Evolutionary conservation across 2,113 vertebrate species (phyloP), one percentile per base, ranked within the genome.

Genomic region (Limanda limanda): DNA sequence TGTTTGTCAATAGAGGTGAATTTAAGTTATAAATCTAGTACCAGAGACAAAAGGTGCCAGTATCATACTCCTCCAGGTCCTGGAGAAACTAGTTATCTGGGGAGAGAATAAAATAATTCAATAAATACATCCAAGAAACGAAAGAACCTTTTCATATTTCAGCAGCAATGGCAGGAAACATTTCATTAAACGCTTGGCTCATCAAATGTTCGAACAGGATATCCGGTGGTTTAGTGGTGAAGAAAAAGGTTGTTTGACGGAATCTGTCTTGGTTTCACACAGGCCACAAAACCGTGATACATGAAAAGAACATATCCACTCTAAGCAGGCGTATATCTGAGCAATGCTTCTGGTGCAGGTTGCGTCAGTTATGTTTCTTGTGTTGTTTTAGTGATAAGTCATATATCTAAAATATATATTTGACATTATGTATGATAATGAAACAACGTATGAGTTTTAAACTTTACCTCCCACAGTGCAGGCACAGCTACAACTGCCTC

Each of bases 11-110:
- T 2, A 40, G 14, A 74, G 61, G 20, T 9, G 3, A 70, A 58
- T 35, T 20, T 52, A 17, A n/a, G 10, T 56, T 24, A 35, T 31
- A 27, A 21, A 61, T 9, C 2, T 3, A 8, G 10, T 91, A 99
- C 97, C 97, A 90, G 96, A 94, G 76, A 97, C 94, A 35, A 98
- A 95, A 0, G 97, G 96, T 12, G 96, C 95, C 80, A 97, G 93
- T 37, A 98, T 89, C 47, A 95, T 94, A 1, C 92, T 96, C 79
- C 94, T 95, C 98, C 98, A 99, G 0, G 92, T 93, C 74, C 93
- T 88, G 61, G 91, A 92, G 61, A 95, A 93, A 85, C 91, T 91
- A n/a, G 92, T 85, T 52, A 95, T 90, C 94, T 95, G 59, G 17
- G 10, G 18, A 68, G 40, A 51, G 66, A 68, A 76, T 0, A 51